Evolutionary conservation across 2,888 invertebrate genomes (phyloP).

Genomic region (Chalcis sispes): DNA sequence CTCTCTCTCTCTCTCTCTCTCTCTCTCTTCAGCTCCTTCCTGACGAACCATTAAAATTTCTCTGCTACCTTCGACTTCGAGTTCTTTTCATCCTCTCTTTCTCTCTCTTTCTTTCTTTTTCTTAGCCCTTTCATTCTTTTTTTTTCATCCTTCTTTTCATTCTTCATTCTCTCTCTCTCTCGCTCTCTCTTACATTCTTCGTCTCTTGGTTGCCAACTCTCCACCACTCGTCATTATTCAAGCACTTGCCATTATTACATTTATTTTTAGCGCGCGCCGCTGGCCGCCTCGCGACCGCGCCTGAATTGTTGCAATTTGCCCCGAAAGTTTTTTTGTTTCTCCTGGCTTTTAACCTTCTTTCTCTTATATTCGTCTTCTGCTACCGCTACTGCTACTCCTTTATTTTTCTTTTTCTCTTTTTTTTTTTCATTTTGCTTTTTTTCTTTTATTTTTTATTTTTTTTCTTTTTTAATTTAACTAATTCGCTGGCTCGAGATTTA

Average conservation of each 20-base stretch:
- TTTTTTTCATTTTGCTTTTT: no score
- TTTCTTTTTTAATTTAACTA: conserved; percentile 39
- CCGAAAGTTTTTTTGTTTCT: conserved; percentile 47
- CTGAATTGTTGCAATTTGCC: conserved; percentile 51
- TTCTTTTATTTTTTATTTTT: no score
- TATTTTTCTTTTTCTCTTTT: neutral
- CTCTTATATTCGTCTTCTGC: no score
- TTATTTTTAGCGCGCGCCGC: conserved; percentile 40
- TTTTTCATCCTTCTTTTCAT: conserved; percentile 31
- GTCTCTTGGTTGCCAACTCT: no score
- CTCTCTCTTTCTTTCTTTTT: neutral
- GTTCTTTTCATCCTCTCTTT: conserved; percentile 49
- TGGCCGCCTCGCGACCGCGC: no score
- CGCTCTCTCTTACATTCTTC: neutral
- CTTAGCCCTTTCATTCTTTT: conserved; percentile 11
- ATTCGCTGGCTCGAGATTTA: conserved; percentile 41
- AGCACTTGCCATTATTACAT: conserved; percentile 53
- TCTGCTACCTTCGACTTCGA: conserved; percentile 38
- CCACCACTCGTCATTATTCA: conserved; percentile 48
- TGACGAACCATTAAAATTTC: conserved; percentile 55
- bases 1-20: conserved; percentile 20
- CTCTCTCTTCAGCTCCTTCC: conserved; percentile 24
- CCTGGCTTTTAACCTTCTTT: no score
- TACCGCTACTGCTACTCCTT: neutral
- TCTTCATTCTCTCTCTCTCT: conserved; percentile 14